phyloP scores from a whole-genome alignment of 1,140 invertebrate genomes.

The Procambarus virginalis region DNA sequence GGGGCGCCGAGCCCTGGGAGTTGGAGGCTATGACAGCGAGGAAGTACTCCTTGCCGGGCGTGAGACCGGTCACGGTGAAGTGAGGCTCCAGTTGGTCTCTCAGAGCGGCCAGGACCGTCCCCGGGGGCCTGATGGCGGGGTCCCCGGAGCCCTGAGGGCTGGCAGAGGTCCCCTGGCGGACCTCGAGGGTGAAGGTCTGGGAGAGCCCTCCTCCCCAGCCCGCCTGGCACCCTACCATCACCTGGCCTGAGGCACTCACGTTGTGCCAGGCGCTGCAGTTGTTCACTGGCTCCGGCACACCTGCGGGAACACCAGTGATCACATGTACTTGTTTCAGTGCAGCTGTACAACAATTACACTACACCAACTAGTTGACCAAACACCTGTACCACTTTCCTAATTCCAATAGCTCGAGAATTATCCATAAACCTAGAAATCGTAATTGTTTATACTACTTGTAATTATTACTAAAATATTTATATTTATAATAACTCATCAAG shows the following conservation, averaged over 20 bases:
- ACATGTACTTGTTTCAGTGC: no score
- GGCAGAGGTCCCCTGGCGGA: neutral
- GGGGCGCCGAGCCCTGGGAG: constrained; percentile 37
- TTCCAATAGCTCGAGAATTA: no score
- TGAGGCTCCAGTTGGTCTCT: constrained; percentile 16
- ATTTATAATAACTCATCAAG: no score
- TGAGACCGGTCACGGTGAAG: constrained; percentile 81
- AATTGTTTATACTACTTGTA: no score
- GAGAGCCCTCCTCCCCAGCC: constrained; percentile 67
- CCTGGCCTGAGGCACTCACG: constrained; percentile 45
- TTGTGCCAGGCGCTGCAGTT: constrained; percentile 69
- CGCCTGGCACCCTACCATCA: constrained; percentile 56
- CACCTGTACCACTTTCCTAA: no score
- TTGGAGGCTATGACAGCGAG: constrained; percentile 40
- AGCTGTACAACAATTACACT: no score
- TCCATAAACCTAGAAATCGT: no score
- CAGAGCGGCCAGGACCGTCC: neutral
- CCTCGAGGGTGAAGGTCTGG: constrained; percentile 72
- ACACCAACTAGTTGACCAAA: no score
- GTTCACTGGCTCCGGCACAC: constrained; percentile 61
- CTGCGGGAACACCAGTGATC: constrained; percentile 12
- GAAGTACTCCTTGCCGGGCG: constrained; percentile 76
- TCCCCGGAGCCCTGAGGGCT: neutral
- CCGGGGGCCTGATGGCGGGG: neutral
- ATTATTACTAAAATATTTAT: no score